phyloP scores from a whole-genome alignment of 2,888 invertebrate species.

The Cataglyphis livida region DNA sequence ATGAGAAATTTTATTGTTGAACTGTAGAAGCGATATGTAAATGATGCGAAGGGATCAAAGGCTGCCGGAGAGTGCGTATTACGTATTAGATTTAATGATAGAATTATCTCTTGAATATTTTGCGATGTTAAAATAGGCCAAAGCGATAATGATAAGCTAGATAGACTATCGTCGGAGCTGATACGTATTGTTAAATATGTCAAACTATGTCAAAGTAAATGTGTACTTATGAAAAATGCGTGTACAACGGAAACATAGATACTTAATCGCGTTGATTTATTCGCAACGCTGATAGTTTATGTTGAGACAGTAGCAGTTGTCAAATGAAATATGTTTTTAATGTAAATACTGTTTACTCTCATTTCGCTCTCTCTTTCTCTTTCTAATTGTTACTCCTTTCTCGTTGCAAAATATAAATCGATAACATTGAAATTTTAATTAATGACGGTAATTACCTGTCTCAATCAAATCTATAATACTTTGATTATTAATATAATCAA shows the following conservation, averaged over 20 bases:
- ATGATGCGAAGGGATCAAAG: neutral
- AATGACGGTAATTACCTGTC: neutral
- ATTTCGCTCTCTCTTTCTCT: conserved; percentile 11
- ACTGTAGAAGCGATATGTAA: neutral
- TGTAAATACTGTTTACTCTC: conserved; percentile 63
- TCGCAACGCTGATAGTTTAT: conserved; percentile 69
- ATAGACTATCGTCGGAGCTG: conserved; percentile 22
- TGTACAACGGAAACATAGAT: conserved; percentile 70
- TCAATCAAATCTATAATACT: neutral
- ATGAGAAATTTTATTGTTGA: neutral
- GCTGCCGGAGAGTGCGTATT: conserved; percentile 15
- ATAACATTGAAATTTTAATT: neutral
- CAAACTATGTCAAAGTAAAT: conserved; percentile 67
- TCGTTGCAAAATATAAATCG: neutral
- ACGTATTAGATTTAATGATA: conserved; percentile 26
- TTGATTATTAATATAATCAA: neutral
- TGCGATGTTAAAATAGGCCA: conserved; percentile 24
- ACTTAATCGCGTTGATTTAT: conserved; percentile 71
- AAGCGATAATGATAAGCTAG: conserved; percentile 19
- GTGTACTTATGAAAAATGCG: conserved; percentile 77
- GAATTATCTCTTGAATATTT: conserved; percentile 20
- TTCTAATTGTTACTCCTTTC: neutral
- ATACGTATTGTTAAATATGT: conserved; percentile 58
- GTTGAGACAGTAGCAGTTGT: conserved; percentile 73
- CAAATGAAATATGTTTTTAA: conserved; percentile 82